A percentile compares a stretch with the other conserved stretches of the same genome.
Evolutionary conservation across 30 jellyfish, hydroid and myxozoan species (phyloP).

Genomic region (Chironex yamaguchii): DNA sequence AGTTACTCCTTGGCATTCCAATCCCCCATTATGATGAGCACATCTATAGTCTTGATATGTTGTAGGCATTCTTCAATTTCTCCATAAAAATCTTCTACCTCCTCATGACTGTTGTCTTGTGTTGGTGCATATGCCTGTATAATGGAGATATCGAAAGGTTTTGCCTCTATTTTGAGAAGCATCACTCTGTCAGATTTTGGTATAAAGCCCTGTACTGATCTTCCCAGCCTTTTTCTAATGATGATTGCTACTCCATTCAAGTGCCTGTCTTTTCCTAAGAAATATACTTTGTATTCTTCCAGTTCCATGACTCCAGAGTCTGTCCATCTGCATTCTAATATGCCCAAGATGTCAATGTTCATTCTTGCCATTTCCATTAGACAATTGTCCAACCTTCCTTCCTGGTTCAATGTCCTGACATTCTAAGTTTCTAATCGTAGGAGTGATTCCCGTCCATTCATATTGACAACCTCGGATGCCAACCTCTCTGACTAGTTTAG

Average conservation of each 20-base stretch:
- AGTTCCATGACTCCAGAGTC: neutral
- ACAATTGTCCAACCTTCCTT: slow-evolving; percentile 12
- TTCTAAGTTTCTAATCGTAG: slow-evolving; percentile 29
- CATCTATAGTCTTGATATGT: neutral
- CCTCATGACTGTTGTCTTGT: slow-evolving; percentile 2
- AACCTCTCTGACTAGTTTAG: slow-evolving; percentile 12
- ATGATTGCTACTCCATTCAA: slow-evolving; percentile 45
- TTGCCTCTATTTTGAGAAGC: too few species aligned
- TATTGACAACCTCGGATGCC: neutral
- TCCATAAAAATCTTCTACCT: neutral
- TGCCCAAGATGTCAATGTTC: slow-evolving; percentile 21
- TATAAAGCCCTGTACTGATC: too few species aligned
- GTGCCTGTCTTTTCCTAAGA: slow-evolving; percentile 23
- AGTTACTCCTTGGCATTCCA: neutral
- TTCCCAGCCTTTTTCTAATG: neutral
- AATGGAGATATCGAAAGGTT: too few species aligned
- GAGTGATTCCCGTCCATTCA: neutral
- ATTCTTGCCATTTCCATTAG: slow-evolving; percentile 17
- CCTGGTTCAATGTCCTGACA: neutral
- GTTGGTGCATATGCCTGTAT: too few species aligned
- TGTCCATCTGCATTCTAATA: slow-evolving; percentile 21
- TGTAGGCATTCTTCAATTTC: too few species aligned
- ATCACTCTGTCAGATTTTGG: too few species aligned
- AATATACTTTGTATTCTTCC: neutral
- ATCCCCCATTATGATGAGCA: slow-evolving; percentile 4